Evolutionary conservation across 1,140 invertebrate species (phyloP).

Genomic region (Penaeus japonicus): DNA sequence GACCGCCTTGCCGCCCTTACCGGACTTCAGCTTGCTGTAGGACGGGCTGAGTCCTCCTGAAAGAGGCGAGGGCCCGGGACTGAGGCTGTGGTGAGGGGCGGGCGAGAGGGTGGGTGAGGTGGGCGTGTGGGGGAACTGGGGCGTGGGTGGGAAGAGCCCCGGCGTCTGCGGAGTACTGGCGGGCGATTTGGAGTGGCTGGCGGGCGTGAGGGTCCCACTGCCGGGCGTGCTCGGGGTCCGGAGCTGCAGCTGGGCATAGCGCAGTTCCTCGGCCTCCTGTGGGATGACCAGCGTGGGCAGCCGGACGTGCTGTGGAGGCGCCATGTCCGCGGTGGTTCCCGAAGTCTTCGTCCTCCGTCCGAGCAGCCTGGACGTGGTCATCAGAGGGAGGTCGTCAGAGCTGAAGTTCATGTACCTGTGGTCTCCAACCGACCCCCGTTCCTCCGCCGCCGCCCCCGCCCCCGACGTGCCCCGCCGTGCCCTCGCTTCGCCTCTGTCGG

Average conservation of each 20-base stretch:
- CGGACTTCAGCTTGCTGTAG: background rate
- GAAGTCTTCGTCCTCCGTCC: background rate
- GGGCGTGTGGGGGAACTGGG: background rate
- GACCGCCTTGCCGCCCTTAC: background rate
- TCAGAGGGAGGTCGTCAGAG: too few relatives aligned
- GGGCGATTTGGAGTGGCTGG: background rate
- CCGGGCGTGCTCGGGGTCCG: conserved; percentile 35
- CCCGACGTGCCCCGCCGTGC: background rate
- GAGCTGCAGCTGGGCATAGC: conserved; percentile 19
- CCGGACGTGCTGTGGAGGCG: too few relatives aligned
- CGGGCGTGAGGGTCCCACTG: background rate
- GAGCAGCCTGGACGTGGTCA: background rate
- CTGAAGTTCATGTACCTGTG: too few relatives aligned
- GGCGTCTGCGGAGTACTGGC: background rate
- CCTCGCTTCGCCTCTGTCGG: background rate
- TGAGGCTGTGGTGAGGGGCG: background rate
- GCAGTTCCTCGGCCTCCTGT: background rate
- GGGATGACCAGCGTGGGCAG: background rate
- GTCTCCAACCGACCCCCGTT: too few relatives aligned
- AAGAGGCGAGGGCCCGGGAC: background rate
- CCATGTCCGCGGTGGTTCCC: background rate
- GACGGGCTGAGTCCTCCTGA: background rate
- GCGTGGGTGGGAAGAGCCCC: background rate
- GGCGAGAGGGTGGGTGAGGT: background rate
- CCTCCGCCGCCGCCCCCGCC: too few relatives aligned